Evolutionary conservation across 2,888 invertebrate genomes (phyloP).

Genomic region (Brachypalpus laphriformis): DNA sequence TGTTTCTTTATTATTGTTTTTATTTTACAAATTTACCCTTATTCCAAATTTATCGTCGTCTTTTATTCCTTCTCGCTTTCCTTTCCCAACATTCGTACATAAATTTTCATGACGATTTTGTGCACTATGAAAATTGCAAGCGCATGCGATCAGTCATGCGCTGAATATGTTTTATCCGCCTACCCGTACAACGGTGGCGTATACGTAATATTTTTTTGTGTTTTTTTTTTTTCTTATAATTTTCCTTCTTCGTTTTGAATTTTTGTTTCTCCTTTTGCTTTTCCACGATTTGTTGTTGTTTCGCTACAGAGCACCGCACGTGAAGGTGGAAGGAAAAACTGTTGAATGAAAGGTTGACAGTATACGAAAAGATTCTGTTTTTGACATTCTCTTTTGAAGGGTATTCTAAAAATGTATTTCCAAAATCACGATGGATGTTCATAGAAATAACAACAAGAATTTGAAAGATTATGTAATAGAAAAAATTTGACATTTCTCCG

Average conservation of each 20-base stretch:
- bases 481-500: conserved; percentile 16
- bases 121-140: conserved; percentile 72
- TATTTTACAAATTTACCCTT: conserved; percentile 31
- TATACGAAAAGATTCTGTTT: not conserved
- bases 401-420: not conserved
- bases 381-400: not conserved
- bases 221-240: conserved; percentile 45
- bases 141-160: conserved; percentile 74
- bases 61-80: not conserved
- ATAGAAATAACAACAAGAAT: not conserved
- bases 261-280: conserved; percentile 25
- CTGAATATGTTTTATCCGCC: conserved; percentile 73
- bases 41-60: conserved; percentile 31
- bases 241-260: conserved; percentile 49
- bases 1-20: conserved; percentile 33
- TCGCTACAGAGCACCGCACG: too few relatives aligned
- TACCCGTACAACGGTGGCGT: conserved; percentile 69
- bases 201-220: conserved; percentile 62
- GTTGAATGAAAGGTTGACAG: conserved; percentile 35
- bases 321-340: conserved; percentile 3
- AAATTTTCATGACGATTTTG: conserved; percentile 57
- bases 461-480: conserved; percentile 37
- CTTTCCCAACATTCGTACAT: conserved; percentile 40
- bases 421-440: not conserved
- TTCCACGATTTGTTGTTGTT: conserved; percentile 21